Base-by-base conservation (phyloP, 2,888 invertebrate genomes). In the Adelognathus sp. region DNA sequence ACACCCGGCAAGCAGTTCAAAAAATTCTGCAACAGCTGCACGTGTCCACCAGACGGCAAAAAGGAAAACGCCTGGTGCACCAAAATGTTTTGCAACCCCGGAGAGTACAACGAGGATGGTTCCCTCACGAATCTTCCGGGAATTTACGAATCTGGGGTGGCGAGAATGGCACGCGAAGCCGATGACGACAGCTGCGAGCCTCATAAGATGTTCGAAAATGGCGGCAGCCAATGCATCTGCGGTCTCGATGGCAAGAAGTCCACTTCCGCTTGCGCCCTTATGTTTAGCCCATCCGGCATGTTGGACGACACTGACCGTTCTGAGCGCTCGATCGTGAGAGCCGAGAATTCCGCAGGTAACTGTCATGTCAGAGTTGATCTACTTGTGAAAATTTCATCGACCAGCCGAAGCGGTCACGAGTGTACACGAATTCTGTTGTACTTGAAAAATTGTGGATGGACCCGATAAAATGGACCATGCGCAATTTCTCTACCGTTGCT, bases 191-290 rank as follows among this genome's bases (percentile, higher is more conserved):
- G 4, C 6, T 79, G 79, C 58, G 58, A 52, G 1, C 85, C 86
- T 11, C 81, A 82, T 9, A 67, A 64, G 5, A 18, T 16, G 1
- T 83, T 82, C 60, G 80, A 76, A 14, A 52, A 93, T 74, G 93
- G 94, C 69, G 94, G 94, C 88, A 94, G 94, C 84, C 93, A 92
- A 86, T 94, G 94, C 84, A 92, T 92, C 14, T 94, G 94, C 84
- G 93, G 93, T 72, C 87, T 91, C n/a, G 93, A 93, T 61, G 79
- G 79, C 7, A 18, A 16, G 16, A n/a, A 16, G 0, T 31, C 21
- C 6, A 3, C 11, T 1, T 16, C 31, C 2, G 16, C 3, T 2
- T 86, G 86, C 44, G 85, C 85, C 1, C 76, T 33, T 29, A 80
- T 75, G 64, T 63, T 31, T 7, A 86, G 86, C 27, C 80, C 85